Evolutionary conservation across 2,888 invertebrate genomes (phyloP).

Genomic region (Formica aserva): DNA sequence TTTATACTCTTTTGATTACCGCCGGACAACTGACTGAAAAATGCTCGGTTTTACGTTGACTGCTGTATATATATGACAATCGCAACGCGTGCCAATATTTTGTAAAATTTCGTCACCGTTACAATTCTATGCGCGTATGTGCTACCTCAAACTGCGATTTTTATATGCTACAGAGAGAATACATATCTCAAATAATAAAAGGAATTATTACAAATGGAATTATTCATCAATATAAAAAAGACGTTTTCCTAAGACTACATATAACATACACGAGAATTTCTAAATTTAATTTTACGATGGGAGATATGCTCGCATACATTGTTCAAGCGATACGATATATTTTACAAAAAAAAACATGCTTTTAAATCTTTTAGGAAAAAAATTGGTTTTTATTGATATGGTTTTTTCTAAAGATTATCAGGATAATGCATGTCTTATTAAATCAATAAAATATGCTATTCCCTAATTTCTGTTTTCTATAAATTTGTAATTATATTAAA

Average conservation of each 20-base stretch:
- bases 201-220: not conserved
- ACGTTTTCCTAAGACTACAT: not conserved
- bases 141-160: not conserved
- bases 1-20: constrained; percentile 24
- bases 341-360: not conserved
- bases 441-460: not conserved
- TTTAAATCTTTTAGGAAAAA: constrained; percentile 1
- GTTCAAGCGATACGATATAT: not conserved
- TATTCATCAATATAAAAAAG: not conserved
- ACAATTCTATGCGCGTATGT: not conserved
- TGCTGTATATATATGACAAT: not conserved
- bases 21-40: not conserved
- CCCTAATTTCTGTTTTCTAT: not conserved
- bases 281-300: constrained; percentile 24
- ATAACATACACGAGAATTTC: not conserved
- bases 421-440: not conserved
- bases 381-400: not conserved
- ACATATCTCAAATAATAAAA: not conserved
- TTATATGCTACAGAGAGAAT: not conserved
- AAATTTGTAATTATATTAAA: not conserved
- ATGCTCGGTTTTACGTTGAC: constrained; percentile 1
- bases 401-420: not conserved
- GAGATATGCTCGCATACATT: not conserved
- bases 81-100: not conserved
- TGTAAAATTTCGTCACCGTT: not conserved